Conservation (phyloP, 2,888 invertebrate species). For the Creontiades dilutus region DNA sequence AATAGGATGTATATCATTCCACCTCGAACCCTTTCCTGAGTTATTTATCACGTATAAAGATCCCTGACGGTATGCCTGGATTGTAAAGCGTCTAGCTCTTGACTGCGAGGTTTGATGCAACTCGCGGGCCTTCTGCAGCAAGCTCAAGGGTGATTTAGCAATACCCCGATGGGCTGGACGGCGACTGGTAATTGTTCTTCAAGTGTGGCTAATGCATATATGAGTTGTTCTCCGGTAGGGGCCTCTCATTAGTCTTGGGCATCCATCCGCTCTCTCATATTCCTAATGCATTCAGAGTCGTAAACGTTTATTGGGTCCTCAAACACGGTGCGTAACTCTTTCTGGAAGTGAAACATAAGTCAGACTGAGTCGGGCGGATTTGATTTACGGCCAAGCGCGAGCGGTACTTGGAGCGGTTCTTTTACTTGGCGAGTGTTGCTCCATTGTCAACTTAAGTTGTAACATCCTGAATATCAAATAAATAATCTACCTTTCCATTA, state of each 20-base stretch:
- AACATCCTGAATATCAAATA: too few relatives aligned
- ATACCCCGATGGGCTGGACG: not conserved
- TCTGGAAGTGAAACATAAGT: constrained; percentile 22
- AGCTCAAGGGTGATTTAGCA: constrained; percentile 36
- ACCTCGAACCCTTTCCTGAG: constrained; percentile 9
- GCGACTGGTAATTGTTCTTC: constrained; percentile 19
- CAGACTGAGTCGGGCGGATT: not conserved
- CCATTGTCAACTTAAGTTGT: not conserved
- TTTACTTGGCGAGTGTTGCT: not conserved
- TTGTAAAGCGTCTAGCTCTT: not conserved
- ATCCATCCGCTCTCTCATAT: not conserved
- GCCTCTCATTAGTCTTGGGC: constrained; percentile 25
- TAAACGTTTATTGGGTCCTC: constrained; percentile 40
- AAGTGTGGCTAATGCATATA: constrained; percentile 16
- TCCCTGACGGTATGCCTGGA: not conserved
- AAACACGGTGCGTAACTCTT: constrained; percentile 21
- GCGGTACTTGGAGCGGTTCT: not conserved
- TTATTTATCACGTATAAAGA: constrained; percentile 34
- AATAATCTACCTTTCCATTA: too few relatives aligned
- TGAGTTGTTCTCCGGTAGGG: not conserved
- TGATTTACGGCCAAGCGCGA: not conserved
- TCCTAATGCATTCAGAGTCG: constrained; percentile 20
- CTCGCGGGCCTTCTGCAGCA: not conserved
- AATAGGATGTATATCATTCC: constrained; percentile 47
- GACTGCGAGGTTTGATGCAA: constrained; percentile 18